A percentile compares a stretch with the other conserved stretches of the same genome.
phyloP scores from a whole-genome alignment of 2,888 invertebrate genomes.

The Euplexia lucipara region DNA sequence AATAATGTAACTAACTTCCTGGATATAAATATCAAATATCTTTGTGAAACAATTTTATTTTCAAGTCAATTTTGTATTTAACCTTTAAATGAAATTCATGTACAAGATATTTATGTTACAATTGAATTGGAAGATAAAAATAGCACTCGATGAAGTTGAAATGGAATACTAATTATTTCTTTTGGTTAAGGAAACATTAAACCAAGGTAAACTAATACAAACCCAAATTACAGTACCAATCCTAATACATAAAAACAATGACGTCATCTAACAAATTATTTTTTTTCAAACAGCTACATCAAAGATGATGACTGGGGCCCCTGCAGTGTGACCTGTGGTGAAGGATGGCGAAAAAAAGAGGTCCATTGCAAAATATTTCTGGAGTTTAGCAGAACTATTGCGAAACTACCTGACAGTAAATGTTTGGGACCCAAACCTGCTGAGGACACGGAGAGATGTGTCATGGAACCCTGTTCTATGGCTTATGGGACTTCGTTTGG shows the following conservation, averaged over 20 bases:
- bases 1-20: slow-evolving; percentile 27
- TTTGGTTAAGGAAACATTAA: background rate
- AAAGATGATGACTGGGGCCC: slow-evolving; percentile 97
- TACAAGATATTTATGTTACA: background rate
- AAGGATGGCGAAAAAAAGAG: slow-evolving; percentile 95
- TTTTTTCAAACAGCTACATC: slow-evolving; percentile 93
- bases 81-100: slow-evolving; percentile 8
- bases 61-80: background rate
- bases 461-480: slow-evolving; percentile 94
- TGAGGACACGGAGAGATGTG: slow-evolving; percentile 95
- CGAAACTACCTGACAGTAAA: slow-evolving; percentile 96
- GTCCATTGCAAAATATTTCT: slow-evolving; percentile 99
- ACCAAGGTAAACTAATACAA: slow-evolving; percentile 15
- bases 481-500: slow-evolving; percentile 91
- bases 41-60: slow-evolving; percentile 8
- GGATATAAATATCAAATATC: slow-evolving; percentile 19
- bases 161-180: background rate
- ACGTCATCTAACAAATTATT: slow-evolving; percentile 24
- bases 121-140: slow-evolving; percentile 4
- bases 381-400: slow-evolving; percentile 97
- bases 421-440: slow-evolving; percentile 96
- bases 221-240: slow-evolving; percentile 22
- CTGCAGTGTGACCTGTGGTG: slow-evolving; percentile 98
- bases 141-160: background rate
- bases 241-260: background rate